Evolutionary conservation across 2,113 vertebrate genomes (phyloP).

Genomic region (Oreochromis spilurus): DNA sequence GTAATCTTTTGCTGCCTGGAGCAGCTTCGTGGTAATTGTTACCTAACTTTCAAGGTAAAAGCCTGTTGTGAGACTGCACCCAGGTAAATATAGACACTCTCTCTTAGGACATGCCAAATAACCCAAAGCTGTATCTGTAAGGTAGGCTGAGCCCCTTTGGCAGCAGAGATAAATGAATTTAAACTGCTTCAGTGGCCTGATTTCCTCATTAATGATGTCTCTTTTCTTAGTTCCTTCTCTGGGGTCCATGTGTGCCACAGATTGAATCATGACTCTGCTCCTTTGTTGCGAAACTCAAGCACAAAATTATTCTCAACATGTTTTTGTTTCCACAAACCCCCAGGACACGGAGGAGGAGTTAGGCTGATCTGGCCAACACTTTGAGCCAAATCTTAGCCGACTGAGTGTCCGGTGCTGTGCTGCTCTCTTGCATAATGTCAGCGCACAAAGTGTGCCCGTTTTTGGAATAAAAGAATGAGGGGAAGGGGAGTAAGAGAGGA

Average conservation of each 20-base stretch:
- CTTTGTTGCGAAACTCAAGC: background rate
- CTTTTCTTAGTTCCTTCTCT: background rate
- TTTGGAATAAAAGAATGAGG: constrained; percentile 31
- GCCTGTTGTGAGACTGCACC: constrained; percentile 11
- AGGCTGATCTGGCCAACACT: background rate
- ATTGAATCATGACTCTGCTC: background rate
- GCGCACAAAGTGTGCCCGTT: constrained; percentile 23
- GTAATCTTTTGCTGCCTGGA: constrained; percentile 57
- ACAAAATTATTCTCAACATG: background rate
- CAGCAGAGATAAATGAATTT: background rate
- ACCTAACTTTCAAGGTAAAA: constrained; percentile 62
- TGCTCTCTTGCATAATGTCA: constrained; percentile 32
- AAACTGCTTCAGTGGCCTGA: background rate
- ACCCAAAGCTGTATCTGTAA: background rate
- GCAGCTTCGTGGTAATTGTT: constrained; percentile 53
- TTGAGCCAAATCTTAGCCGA: background rate
- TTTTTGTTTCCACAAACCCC: background rate
- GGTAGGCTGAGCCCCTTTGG: background rate
- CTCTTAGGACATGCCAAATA: background rate
- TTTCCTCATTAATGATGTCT: background rate
- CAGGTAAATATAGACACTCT: constrained; percentile 52
- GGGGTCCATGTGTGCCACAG: background rate
- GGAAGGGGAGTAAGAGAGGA: constrained; percentile 25
- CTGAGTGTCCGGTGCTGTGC: background rate
- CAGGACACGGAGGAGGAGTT: background rate